These are phyloP conservation scores for Netelia virgata DNA, from an alignment of 2,888 invertebrate genomes.

Conservation along the genomic window DNA sequence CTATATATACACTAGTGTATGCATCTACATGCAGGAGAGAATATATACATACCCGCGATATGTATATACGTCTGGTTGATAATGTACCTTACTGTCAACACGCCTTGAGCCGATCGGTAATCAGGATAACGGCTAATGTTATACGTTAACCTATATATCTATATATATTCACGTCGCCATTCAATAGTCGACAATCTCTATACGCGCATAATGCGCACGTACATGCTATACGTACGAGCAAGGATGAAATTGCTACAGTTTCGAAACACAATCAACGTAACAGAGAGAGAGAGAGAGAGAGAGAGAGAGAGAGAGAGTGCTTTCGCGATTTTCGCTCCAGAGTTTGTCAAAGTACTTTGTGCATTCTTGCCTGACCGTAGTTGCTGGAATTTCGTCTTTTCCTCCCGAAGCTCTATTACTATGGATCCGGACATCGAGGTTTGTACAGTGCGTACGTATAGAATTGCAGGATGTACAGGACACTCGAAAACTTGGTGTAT, in stretches of 20 bases:
- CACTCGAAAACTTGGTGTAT: conserved; percentile 49
- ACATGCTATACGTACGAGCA: neutral
- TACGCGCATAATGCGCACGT: neutral
- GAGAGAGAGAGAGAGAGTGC: neutral
- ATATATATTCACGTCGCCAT: neutral
- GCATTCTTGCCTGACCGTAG: conserved; percentile 50
- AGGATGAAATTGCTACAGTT: conserved; percentile 48
- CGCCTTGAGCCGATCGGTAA: conserved; percentile 63
- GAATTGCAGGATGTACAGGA: conserved; percentile 10
- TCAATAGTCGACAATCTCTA: neutral
- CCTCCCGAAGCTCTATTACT: neutral
- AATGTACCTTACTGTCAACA: conserved; percentile 70
- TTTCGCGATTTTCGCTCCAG: conserved; percentile 32
- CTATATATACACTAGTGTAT: neutral
- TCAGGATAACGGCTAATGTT: conserved; percentile 64
- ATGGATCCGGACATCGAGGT: too few relatives aligned
- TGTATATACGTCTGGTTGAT: conserved; percentile 41
- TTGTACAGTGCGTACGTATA: too few relatives aligned
- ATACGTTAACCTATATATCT: neutral
- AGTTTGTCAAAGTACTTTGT: conserved; percentile 59
- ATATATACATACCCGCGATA: neutral
- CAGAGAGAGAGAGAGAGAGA: neutral
- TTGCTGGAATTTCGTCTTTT: conserved; percentile 44
- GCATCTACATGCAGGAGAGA: neutral
- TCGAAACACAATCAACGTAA: conserved; percentile 45